Evolutionary conservation across 2,113 vertebrate species (phyloP).

Genomic region (Isurus oxyrinchus): DNA sequence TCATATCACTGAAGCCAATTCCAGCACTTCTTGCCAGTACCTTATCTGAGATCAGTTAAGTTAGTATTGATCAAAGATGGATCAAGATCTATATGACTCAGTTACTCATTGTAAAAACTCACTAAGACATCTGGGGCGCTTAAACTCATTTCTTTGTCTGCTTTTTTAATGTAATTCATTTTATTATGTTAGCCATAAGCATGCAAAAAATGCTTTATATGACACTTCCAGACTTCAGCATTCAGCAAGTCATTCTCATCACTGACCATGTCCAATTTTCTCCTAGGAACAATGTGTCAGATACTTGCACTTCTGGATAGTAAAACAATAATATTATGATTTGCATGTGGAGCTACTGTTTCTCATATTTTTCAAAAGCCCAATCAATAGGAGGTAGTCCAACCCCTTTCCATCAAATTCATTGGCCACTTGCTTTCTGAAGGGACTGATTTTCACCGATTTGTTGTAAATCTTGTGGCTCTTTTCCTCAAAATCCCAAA

Average conservation of each 20-base stretch:
- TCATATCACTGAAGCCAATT: background rate
- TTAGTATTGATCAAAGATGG: background rate
- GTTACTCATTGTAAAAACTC: background rate
- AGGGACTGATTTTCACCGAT: background rate
- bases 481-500: background rate
- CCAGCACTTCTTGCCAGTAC: background rate
- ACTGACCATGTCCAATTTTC: background rate
- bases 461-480: background rate
- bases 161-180: background rate
- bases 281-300: background rate
- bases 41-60: background rate
- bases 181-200: background rate
- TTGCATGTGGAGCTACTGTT: background rate
- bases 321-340: background rate
- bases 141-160: background rate
- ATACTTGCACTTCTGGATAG: background rate
- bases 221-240: background rate
- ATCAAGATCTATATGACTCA: background rate
- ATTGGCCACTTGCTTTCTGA: background rate
- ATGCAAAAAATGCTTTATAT: background rate
- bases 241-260: background rate
- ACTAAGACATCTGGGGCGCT: background rate
- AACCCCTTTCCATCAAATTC: background rate
- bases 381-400: background rate
- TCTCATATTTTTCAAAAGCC: background rate